These are phyloP conservation scores for Taenioides sp. DNA, from an alignment of 2,797 vertebrate genomes.

Conservation along the genomic window DNA sequence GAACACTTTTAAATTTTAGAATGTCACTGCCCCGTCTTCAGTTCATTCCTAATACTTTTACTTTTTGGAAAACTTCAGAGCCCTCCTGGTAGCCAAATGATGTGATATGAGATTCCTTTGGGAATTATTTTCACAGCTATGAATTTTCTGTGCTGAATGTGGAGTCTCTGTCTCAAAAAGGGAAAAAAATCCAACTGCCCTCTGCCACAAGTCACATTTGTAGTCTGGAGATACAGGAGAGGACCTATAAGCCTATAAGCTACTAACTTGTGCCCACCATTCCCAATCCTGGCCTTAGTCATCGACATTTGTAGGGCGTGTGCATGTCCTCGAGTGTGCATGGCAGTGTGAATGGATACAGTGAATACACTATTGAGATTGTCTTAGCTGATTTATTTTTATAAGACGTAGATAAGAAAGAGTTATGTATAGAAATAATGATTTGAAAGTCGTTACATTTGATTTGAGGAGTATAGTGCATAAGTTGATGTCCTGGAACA, in stretches of 20 bases:
- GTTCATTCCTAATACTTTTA: slow-evolving; percentile 58
- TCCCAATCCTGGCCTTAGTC: slow-evolving; percentile 82
- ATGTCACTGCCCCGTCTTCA: slow-evolving; percentile 71
- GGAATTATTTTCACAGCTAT: slow-evolving; percentile 28
- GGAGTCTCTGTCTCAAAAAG: slow-evolving; percentile 27
- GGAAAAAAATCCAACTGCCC: slow-evolving; percentile 42
- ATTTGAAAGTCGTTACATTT: slow-evolving; percentile 58
- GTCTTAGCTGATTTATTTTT: slow-evolving; percentile 79
- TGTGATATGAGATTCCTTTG: slow-evolving; percentile 31
- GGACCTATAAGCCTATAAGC: slow-evolving; percentile 73
- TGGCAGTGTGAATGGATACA: slow-evolving; percentile 46
- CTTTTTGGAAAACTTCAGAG: slow-evolving; percentile 45
- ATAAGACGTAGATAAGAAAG: slow-evolving; percentile 65
- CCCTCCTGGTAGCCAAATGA: slow-evolving; percentile 40
- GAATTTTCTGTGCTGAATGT: slow-evolving; percentile 35
- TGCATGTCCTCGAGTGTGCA: slow-evolving; percentile 44
- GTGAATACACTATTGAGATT: slow-evolving; percentile 66
- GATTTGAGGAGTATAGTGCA: slow-evolving; percentile 44
- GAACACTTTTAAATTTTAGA: slow-evolving; percentile 57
- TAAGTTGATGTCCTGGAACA: slow-evolving; percentile 47
- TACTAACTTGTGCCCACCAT: slow-evolving; percentile 72
- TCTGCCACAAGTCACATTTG: slow-evolving; percentile 61
- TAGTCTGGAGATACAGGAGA: slow-evolving; percentile 69
- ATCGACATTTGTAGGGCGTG: slow-evolving; percentile 67
- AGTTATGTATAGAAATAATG: slow-evolving; percentile 63